A percentile compares a stretch with the other conserved stretches of the same genome.
Conservation (phyloP, 2,113 vertebrate genomes). For the Arvicanthis niloticus region DNA sequence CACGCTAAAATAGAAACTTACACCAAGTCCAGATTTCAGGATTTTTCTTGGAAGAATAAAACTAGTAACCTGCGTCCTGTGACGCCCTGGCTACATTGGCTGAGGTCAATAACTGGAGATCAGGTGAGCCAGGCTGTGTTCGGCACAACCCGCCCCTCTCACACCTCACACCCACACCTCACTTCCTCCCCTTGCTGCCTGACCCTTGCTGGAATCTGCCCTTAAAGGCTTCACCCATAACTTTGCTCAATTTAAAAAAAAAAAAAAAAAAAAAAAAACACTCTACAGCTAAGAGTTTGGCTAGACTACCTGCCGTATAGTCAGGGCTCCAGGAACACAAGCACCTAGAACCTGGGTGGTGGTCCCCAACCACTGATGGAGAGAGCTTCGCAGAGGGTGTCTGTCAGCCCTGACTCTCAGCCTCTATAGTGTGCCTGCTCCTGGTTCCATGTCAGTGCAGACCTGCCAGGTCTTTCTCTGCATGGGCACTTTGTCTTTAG, state of each 20-base stretch:
- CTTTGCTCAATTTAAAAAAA: neutral
- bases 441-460: neutral
- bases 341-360: neutral
- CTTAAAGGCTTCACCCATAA: neutral
- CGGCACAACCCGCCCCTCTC: fast-evolving
- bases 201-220: neutral
- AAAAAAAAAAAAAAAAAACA: neutral
- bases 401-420: neutral
- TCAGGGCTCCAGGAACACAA: neutral
- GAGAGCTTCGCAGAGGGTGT: neutral
- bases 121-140: fast-evolving
- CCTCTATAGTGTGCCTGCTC: neutral
- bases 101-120: neutral
- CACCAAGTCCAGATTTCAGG: neutral
- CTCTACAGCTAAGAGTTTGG: neutral
- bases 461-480: neutral
- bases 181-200: neutral
- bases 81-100: fast-evolving
- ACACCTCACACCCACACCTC: neutral
- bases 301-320: neutral
- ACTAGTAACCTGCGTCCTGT: neutral
- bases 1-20: neutral
- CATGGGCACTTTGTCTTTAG: neutral
- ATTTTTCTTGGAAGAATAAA: neutral
- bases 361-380: neutral